Conservation (phyloP, 2,113 vertebrate species). For the Muscicapa adusta region DNA sequence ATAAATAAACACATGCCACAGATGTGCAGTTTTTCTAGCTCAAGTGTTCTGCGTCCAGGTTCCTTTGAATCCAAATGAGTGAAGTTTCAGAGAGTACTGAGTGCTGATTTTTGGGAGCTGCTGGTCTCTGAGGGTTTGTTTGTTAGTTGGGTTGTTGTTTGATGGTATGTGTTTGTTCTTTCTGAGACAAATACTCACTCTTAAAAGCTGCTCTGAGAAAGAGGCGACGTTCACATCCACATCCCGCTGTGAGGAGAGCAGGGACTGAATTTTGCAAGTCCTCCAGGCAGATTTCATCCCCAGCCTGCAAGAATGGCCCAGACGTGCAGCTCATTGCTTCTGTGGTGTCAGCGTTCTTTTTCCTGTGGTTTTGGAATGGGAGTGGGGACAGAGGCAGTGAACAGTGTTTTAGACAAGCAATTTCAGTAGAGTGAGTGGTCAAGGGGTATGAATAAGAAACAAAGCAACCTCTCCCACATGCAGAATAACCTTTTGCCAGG, state of each 20-base stretch:
- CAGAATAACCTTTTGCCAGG: neutral
- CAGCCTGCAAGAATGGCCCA: neutral
- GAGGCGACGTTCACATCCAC: neutral
- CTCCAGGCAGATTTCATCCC: neutral
- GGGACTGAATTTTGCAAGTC: neutral
- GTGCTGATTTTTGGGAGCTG: neutral
- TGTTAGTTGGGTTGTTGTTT: neutral
- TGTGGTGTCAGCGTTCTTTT: neutral
- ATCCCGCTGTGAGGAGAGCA: neutral
- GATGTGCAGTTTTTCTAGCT: neutral
- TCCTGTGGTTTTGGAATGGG: neutral
- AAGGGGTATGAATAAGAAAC: neutral
- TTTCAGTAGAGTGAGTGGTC: neutral
- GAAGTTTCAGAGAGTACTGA: neutral
- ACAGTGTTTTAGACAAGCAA: neutral
- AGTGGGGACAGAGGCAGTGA: neutral
- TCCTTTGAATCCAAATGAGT: neutral
- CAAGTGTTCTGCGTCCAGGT: neutral
- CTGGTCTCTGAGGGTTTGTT: neutral
- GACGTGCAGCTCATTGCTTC: accelerated
- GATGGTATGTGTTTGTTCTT: neutral
- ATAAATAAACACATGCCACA: neutral
- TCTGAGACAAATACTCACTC: neutral
- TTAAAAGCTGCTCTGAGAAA: neutral
- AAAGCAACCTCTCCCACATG: neutral